Conservation (phyloP, 2,113 vertebrate species). For the Piaya cayana region DNA sequence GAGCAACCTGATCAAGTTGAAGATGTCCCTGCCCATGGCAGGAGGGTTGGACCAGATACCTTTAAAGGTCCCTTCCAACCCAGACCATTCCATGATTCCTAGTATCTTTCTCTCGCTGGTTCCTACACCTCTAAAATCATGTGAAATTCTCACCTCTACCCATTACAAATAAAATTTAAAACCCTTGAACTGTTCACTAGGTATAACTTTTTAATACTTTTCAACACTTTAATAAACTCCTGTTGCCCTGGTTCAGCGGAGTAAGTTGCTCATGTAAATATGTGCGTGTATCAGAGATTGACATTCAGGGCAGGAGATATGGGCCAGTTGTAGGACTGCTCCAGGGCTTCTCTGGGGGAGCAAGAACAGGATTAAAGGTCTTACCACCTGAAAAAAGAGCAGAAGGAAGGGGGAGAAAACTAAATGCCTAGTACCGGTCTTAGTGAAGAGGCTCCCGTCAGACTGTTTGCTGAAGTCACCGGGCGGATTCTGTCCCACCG, state of each 20-base stretch:
- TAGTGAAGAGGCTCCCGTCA: slow-evolving; percentile 77
- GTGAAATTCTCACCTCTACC: not conserved
- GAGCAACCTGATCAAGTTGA: too few species aligned
- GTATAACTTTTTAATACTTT: not conserved
- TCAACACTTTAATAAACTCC: not conserved
- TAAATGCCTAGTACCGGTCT: slow-evolving; percentile 71
- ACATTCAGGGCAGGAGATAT: not conserved
- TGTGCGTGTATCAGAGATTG: not conserved
- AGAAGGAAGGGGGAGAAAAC: not conserved
- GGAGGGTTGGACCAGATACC: too few species aligned
- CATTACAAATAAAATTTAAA: not conserved
- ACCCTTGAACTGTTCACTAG: not conserved
- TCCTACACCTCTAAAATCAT: not conserved
- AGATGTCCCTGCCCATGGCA: too few species aligned
- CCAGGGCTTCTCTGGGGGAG: not conserved
- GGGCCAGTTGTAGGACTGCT: not conserved
- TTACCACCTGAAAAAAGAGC: not conserved
- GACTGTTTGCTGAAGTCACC: slow-evolving; percentile 79
- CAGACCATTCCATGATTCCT: not conserved
- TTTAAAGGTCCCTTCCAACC: too few species aligned
- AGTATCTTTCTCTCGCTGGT: not conserved
- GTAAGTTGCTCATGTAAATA: not conserved
- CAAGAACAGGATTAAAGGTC: not conserved
- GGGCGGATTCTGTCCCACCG: slow-evolving; percentile 77
- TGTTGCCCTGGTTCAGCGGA: not conserved